Evolutionary conservation across 2,797 vertebrate genomes (phyloP).

Genomic region (Anomalospiza imberbis): DNA sequence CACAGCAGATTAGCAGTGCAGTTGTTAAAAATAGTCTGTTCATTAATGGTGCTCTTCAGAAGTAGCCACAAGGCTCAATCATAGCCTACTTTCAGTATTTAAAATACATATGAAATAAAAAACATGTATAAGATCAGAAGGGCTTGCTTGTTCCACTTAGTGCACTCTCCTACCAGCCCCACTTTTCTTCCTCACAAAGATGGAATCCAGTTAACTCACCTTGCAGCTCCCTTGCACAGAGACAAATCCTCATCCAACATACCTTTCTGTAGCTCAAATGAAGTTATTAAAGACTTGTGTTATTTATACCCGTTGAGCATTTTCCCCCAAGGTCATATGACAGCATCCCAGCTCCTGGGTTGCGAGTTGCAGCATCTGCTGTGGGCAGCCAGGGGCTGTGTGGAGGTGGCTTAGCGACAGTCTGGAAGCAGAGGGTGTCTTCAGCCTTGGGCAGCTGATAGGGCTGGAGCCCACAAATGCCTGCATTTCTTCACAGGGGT

Average conservation of each 20-base stretch:
- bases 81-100: neutral
- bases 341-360: neutral
- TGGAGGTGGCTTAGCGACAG: rapidly evolving
- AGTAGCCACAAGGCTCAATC: neutral
- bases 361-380: neutral
- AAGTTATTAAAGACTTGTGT: neutral
- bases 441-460: neutral
- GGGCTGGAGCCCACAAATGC: neutral
- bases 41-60: neutral
- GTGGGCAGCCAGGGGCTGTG: neutral
- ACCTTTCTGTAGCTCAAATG: neutral
- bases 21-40: neutral
- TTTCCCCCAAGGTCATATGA: neutral
- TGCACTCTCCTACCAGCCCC: neutral
- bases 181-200: neutral
- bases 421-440: neutral
- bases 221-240: neutral
- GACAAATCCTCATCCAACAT: neutral
- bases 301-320: neutral
- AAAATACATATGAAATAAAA: neutral
- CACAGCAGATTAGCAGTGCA: neutral
- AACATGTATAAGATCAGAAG: neutral
- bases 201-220: neutral
- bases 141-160: neutral
- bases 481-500: neutral